Conservation (phyloP, 2,113 vertebrate species). For the Rhynchomys soricoides region DNA sequence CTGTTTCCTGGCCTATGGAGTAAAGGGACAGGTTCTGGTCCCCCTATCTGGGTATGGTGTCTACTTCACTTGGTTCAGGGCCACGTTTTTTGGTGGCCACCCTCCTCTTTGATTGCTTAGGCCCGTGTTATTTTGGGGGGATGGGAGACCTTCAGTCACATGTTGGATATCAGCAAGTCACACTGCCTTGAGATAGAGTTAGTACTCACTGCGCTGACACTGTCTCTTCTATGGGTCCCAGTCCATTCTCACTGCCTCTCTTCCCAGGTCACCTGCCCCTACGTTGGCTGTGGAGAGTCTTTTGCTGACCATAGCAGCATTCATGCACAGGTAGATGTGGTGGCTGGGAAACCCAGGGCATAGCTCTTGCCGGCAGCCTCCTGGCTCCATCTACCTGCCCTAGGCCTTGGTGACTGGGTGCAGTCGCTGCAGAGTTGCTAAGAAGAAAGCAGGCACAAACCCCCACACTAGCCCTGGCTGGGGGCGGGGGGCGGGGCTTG, state of each 20-base stretch:
- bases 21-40: not conserved
- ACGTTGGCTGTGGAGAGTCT: conserved; percentile 97
- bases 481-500: rapidly evolving
- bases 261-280: conserved; percentile 93
- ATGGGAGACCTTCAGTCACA: not conserved
- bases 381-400: rapidly evolving
- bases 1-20: not conserved
- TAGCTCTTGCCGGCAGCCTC: rapidly evolving
- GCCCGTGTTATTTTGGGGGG: rapidly evolving
- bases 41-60: not conserved
- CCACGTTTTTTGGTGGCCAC: not conserved
- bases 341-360: not conserved
- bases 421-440: not conserved
- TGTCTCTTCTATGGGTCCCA: rapidly evolving
- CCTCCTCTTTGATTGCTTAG: rapidly evolving
- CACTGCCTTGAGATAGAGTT: not conserved
- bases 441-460: not conserved
- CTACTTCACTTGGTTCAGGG: not conserved
- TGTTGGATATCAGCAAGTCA: not conserved
- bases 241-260: not conserved
- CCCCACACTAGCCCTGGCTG: not conserved
- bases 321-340: conserved; percentile 93
- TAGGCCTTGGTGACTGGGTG: rapidly evolving
- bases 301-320: conserved; percentile 97
- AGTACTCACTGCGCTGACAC: not conserved